phyloP scores from a whole-genome alignment of 2,113 vertebrate genomes.

The Zosterops borbonicus region DNA sequence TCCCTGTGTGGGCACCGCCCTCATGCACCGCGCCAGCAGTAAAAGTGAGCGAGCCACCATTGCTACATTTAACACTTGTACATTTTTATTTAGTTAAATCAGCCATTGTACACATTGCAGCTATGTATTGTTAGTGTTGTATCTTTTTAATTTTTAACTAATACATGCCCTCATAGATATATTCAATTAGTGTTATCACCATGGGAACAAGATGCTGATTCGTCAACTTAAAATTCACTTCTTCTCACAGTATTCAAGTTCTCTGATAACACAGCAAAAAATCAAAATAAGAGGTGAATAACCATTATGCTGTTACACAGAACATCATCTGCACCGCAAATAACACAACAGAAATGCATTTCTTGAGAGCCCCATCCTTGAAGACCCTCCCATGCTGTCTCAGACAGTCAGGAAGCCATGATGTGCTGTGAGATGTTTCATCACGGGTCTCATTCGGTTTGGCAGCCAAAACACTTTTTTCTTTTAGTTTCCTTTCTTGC shows the following conservation, averaged over 20 bases:
- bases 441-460: conserved; percentile 24
- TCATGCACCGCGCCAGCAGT: background rate
- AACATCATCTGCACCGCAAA: conserved; percentile 84
- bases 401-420: conserved; percentile 37
- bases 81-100: conserved; percentile 94
- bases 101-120: conserved; percentile 93
- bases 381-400: conserved; percentile 60
- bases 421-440: background rate
- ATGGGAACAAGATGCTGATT: conserved; percentile 93
- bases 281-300: conserved; percentile 77
- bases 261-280: conserved; percentile 86
- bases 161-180: conserved; percentile 95
- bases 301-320: conserved; percentile 82
- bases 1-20: fast-evolving
- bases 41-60: background rate
- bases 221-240: conserved; percentile 89
- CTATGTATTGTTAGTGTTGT: conserved; percentile 89
- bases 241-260: conserved; percentile 90
- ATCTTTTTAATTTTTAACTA: conserved; percentile 86
- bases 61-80: conserved; percentile 86
- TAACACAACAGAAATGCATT: conserved; percentile 82
- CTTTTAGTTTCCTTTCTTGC: background rate
- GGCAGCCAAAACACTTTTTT: conserved; percentile 53
- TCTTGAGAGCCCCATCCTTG: conserved; percentile 69
- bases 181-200: conserved; percentile 92